Evolutionary conservation across 2,797 vertebrate genomes (phyloP).

Genomic region (Poecilia gillii): DNA sequence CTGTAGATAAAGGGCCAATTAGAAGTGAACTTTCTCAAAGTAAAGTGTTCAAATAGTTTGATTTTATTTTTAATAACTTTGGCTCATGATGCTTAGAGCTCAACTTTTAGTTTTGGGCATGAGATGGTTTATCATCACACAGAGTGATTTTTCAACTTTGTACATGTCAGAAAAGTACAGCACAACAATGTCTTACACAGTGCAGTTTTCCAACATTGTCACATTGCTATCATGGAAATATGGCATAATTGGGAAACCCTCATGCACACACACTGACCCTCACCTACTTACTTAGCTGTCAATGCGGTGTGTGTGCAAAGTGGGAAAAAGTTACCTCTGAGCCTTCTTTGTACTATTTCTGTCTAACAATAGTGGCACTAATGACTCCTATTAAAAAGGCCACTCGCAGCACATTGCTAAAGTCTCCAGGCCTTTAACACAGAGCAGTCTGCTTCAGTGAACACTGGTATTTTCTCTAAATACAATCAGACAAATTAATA

Average conservation of each 20-base stretch:
- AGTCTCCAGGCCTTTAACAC: constrained; percentile 29
- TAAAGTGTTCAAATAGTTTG: background rate
- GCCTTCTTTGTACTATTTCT: constrained; percentile 57
- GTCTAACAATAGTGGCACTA: constrained; percentile 50
- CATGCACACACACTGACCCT: constrained; percentile 22
- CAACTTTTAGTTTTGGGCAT: background rate
- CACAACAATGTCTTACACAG: constrained; percentile 21
- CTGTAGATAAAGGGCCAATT: background rate
- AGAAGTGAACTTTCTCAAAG: background rate
- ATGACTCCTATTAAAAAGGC: constrained; percentile 55
- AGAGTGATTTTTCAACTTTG: constrained; percentile 10
- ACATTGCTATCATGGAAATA: constrained; percentile 36
- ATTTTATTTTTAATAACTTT: background rate
- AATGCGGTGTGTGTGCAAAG: constrained; percentile 53
- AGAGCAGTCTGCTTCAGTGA: background rate
- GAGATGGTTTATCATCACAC: background rate
- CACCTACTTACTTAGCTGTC: constrained; percentile 27
- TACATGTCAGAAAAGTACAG: background rate
- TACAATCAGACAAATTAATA: constrained; percentile 3
- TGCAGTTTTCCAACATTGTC: constrained; percentile 23
- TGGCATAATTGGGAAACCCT: constrained; percentile 47
- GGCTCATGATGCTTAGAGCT: constrained; percentile 5
- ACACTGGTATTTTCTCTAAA: constrained; percentile 4
- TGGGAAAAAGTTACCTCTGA: constrained; percentile 46
- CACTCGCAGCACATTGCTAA: constrained; percentile 32